phyloP scores from a whole-genome alignment of 2,888 invertebrate species.

The Steromphala cineraria region DNA sequence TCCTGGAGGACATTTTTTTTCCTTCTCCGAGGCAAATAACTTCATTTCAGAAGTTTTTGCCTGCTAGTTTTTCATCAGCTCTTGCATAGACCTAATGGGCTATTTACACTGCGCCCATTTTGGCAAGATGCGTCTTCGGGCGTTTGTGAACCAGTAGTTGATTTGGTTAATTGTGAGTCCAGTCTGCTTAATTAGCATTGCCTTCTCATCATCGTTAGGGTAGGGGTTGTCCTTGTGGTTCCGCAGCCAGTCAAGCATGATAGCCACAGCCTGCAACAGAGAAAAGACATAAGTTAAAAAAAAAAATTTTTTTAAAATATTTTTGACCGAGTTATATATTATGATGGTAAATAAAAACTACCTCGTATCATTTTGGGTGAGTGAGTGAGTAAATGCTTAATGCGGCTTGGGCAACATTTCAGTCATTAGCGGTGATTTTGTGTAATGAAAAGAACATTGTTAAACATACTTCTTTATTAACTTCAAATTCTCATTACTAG shows the following conservation, averaged over 20 bases:
- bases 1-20: neutral
- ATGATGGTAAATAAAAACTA: too few species aligned
- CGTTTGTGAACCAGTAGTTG: constrained; percentile 76
- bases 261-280: constrained; percentile 71
- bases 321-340: too few species aligned
- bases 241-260: constrained; percentile 74
- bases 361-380: too few species aligned
- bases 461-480: too few species aligned
- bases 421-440: too few species aligned
- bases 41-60: too few species aligned
- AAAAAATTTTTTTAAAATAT: too few species aligned
- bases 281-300: neutral
- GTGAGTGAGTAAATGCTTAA: too few species aligned
- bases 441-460: too few species aligned
- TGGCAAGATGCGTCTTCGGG: constrained; percentile 73
- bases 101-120: constrained; percentile 73
- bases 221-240: constrained; percentile 75
- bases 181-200: constrained; percentile 73
- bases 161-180: constrained; percentile 75
- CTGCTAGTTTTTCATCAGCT: neutral
- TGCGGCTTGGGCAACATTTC: too few species aligned
- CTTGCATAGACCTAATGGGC: constrained; percentile 7
- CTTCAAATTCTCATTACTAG: too few species aligned
- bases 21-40: too few species aligned
- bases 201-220: constrained; percentile 75